Conservation (phyloP, 2,888 invertebrate genomes). For the Apoderus coryli region DNA sequence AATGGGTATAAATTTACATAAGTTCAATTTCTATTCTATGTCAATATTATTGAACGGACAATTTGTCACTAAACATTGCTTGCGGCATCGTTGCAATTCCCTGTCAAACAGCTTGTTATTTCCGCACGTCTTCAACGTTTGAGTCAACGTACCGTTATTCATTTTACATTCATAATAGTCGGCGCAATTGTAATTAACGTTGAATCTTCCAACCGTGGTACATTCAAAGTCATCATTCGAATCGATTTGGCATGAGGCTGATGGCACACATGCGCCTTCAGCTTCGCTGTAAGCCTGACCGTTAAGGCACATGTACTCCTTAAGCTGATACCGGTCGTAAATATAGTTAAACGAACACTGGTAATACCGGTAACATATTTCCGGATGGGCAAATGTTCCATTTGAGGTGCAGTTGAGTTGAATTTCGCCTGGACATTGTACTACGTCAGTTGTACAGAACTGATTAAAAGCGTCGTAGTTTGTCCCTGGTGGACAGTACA, state of each 20-base stretch:
- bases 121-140: slow-evolving; percentile 32
- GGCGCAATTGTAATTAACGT: slow-evolving; percentile 31
- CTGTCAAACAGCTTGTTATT: slow-evolving; percentile 34
- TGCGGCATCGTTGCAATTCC: slow-evolving; percentile 22
- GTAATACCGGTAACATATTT: slow-evolving; percentile 38
- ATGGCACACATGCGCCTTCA: slow-evolving; percentile 30
- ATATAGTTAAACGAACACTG: slow-evolving; percentile 38
- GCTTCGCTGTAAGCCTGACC: slow-evolving; percentile 33
- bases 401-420: slow-evolving; percentile 23
- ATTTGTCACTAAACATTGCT: slow-evolving; percentile 21
- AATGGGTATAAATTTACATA: too few species aligned
- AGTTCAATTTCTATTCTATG: too few species aligned
- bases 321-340: slow-evolving; percentile 35
- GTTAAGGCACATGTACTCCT: slow-evolving; percentile 35
- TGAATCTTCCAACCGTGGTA: slow-evolving; percentile 30
- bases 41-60: slow-evolving; percentile 24
- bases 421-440: slow-evolving; percentile 23
- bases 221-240: slow-evolving; percentile 26
- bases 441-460: slow-evolving; percentile 22
- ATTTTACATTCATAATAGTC: slow-evolving; percentile 36
- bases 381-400: slow-evolving; percentile 36
- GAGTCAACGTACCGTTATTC: slow-evolving; percentile 25
- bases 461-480: slow-evolving; percentile 20
- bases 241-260: slow-evolving; percentile 34
- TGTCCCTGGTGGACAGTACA: slow-evolving; percentile 21